phyloP scores from a whole-genome alignment of 2,797 vertebrate genomes.

The Onychomys arenicola region DNA sequence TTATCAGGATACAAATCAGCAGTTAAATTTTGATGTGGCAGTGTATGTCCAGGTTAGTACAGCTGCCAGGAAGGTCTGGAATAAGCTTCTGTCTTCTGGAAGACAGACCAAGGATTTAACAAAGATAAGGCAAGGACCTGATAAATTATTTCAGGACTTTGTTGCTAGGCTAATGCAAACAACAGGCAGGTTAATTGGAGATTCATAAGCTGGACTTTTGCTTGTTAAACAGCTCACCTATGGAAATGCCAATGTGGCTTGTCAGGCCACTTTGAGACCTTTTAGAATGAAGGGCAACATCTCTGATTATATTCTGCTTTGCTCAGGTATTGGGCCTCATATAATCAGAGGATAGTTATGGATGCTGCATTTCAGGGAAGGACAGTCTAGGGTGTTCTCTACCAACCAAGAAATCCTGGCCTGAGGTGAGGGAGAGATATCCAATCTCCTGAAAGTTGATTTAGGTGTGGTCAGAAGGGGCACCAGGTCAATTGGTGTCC shows the following conservation, averaged over 20 bases:
- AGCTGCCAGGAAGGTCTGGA: no score
- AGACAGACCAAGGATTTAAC: no score
- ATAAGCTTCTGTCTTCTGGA: no score
- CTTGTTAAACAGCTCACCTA: no score
- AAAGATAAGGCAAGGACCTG: no score
- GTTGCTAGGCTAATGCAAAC: no score
- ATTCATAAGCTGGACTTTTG: no score
- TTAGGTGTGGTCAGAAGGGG: not conserved
- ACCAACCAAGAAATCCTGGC: not conserved
- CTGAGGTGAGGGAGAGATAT: not conserved
- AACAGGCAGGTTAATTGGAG: no score
- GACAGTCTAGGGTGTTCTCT: not conserved
- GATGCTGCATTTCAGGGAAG: not conserved
- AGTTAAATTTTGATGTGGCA: not conserved
- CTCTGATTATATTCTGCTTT: not conserved
- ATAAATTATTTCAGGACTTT: no score
- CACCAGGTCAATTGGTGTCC: not conserved
- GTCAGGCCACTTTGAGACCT: no score
- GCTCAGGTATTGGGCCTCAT: not conserved
- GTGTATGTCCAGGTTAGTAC: no score
- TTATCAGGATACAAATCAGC: not conserved
- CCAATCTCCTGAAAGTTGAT: not conserved
- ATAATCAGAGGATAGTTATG: not conserved
- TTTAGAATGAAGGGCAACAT: not conserved
- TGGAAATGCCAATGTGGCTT: no score